phyloP scores from a whole-genome alignment of 2,113 vertebrate genomes.

The Turnix velox region DNA sequence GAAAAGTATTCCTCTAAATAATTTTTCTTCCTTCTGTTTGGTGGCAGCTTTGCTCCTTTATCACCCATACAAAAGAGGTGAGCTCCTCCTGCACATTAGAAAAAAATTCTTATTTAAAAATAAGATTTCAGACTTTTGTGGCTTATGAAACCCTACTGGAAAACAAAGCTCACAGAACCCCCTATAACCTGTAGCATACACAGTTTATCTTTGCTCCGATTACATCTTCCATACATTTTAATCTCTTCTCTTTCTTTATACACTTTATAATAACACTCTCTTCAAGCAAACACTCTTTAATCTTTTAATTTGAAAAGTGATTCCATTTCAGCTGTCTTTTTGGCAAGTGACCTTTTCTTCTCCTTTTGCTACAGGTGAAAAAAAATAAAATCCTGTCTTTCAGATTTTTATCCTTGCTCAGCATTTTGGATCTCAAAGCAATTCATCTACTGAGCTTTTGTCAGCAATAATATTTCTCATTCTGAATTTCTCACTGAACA shows the following conservation, averaged over 20 bases:
- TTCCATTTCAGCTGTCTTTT: slow-evolving; percentile 64
- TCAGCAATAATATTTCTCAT: slow-evolving; percentile 69
- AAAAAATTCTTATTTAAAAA: slow-evolving; percentile 39
- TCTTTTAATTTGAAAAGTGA: slow-evolving; percentile 75
- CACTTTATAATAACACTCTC: slow-evolving; percentile 60
- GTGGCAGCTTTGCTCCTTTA: neutral
- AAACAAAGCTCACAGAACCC: slow-evolving; percentile 47
- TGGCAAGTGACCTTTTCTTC: slow-evolving; percentile 65
- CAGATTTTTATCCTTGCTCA: slow-evolving; percentile 43
- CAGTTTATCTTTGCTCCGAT: slow-evolving; percentile 54
- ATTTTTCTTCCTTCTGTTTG: neutral
- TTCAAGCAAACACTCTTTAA: slow-evolving; percentile 66
- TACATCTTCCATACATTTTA: slow-evolving; percentile 47
- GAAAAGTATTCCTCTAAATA: slow-evolving; percentile 9
- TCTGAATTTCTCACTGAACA: slow-evolving; percentile 49
- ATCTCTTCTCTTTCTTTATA: slow-evolving; percentile 63
- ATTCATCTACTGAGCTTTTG: slow-evolving; percentile 50
- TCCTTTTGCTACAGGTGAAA: slow-evolving; percentile 57
- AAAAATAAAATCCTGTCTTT: neutral
- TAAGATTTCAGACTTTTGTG: slow-evolving; percentile 40
- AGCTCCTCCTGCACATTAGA: neutral
- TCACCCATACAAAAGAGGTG: neutral
- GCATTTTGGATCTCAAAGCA: slow-evolving; percentile 49
- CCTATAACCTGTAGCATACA: slow-evolving; percentile 27
- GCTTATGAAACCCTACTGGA: slow-evolving; percentile 57